Evolutionary conservation across 2,113 vertebrate species (phyloP).

Genomic region (Toxostoma redivivum): DNA sequence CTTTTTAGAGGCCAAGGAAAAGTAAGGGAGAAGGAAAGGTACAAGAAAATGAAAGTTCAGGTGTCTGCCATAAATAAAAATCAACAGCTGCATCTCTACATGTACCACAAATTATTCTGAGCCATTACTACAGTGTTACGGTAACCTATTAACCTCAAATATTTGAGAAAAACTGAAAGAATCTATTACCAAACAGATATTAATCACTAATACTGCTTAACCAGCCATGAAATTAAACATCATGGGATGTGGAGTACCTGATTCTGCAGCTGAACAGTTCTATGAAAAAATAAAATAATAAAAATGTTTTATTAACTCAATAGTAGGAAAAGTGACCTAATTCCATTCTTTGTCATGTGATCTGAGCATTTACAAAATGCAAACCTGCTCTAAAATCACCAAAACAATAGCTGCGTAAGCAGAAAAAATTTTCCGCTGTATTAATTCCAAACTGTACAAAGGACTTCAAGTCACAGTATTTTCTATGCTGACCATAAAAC

Average conservation of each 20-base stretch:
- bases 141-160: neutral
- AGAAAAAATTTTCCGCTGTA: neutral
- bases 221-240: neutral
- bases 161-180: neutral
- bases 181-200: neutral
- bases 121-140: neutral
- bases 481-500: neutral
- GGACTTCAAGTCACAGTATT: neutral
- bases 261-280: neutral
- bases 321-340: neutral
- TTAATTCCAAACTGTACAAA: neutral
- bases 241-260: neutral
- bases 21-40: neutral
- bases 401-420: neutral
- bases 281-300: neutral
- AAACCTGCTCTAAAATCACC: neutral
- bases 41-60: neutral
- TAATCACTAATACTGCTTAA: neutral
- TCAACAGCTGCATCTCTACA: neutral
- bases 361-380: neutral
- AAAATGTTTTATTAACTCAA: neutral
- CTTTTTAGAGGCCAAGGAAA: neutral
- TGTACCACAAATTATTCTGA: neutral
- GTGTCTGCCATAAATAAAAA: neutral
- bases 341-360: neutral